Conservation (phyloP, 2,888 invertebrate genomes). For the Lobophora halterata region DNA sequence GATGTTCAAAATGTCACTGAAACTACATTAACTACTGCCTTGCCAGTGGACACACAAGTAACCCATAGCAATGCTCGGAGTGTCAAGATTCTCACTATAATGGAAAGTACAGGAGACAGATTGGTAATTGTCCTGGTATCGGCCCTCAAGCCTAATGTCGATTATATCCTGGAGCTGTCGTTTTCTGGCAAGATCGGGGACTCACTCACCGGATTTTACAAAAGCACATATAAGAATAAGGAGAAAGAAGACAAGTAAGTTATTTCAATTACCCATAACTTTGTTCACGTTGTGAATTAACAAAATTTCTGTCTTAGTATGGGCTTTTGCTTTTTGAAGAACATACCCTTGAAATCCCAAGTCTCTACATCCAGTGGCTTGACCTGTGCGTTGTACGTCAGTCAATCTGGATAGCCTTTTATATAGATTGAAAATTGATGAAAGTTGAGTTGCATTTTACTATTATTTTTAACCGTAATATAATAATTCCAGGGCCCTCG, state of each 20-base stretch:
- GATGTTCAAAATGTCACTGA: constrained; percentile 22
- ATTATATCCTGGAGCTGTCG: constrained; percentile 79
- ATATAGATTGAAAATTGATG: no score
- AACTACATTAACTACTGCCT: constrained; percentile 23
- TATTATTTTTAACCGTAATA: no score
- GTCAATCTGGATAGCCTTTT: no score
- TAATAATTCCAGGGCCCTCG: constrained; percentile 79
- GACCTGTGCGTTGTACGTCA: no score
- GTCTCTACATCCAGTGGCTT: no score
- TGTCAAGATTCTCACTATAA: constrained; percentile 55
- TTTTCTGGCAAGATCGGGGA: constrained; percentile 81
- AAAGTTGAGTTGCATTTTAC: no score
- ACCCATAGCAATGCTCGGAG: constrained; percentile 62
- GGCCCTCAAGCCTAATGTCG: constrained; percentile 63
- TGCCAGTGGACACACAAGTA: constrained; percentile 53
- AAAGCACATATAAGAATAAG: constrained; percentile 81
- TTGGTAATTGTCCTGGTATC: constrained; percentile 56
- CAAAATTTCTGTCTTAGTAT: no score
- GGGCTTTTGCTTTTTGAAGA: no score
- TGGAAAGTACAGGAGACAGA: constrained; percentile 57
- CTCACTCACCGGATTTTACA: constrained; percentile 84
- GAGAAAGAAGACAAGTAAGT: constrained; percentile 67
- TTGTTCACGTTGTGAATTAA: no score
- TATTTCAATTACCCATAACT: constrained; percentile 15
- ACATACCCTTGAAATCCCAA: no score